These are phyloP conservation scores for Melanogrammus aeglefinus DNA, from an alignment of 2,797 vertebrate species.

Conservation along the genomic window DNA sequence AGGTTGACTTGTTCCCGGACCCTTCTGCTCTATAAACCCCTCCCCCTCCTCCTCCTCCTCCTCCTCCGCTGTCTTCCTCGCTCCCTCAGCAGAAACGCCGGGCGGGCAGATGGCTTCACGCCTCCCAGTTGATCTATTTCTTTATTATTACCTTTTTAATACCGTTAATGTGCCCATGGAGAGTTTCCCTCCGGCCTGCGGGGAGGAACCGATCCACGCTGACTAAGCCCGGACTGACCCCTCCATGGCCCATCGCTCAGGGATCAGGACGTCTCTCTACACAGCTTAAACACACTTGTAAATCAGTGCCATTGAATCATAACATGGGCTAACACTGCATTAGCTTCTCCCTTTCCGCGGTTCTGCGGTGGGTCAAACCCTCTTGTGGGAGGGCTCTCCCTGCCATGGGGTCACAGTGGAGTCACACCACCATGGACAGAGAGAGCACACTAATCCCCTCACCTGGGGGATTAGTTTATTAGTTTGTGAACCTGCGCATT, in stretches of 20 bases:
- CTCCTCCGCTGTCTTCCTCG: constrained; percentile 12
- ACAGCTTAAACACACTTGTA: constrained; percentile 32
- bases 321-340: background rate
- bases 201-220: constrained; percentile 32
- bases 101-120: background rate
- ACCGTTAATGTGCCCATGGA: constrained; percentile 27
- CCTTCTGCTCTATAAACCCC: too few relatives aligned
- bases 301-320: too few relatives aligned
- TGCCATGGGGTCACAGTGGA: too few relatives aligned
- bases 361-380: too few relatives aligned
- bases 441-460: too few relatives aligned
- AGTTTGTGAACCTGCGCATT: too few relatives aligned
- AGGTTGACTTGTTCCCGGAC: background rate
- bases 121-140: constrained; percentile 22
- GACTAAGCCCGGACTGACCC: constrained; percentile 52
- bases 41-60: background rate
- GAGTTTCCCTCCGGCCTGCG: constrained; percentile 28
- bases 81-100: constrained; percentile 12
- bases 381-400: too few relatives aligned
- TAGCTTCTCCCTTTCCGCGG: background rate
- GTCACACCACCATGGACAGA: too few relatives aligned
- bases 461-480: too few relatives aligned
- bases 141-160: constrained; percentile 5
- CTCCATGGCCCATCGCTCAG: constrained; percentile 30
- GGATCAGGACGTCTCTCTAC: constrained; percentile 39